Evolutionary conservation across 1,140 invertebrate genomes (phyloP).

Genomic region (Holotrichia oblita): DNA sequence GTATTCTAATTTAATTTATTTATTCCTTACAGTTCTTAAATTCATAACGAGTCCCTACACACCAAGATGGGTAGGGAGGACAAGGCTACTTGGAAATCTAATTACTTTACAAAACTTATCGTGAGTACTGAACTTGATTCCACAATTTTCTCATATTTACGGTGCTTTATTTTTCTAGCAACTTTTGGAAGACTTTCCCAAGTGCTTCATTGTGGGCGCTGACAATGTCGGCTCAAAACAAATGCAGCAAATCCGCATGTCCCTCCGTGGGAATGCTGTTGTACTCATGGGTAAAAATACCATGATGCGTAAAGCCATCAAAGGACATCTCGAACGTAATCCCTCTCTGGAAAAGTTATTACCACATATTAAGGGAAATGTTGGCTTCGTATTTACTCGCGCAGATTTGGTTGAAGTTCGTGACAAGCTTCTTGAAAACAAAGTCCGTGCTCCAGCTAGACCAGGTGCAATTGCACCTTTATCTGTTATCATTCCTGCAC

Average conservation of each 20-base stretch:
- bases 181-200: conserved; percentile 97
- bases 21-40: conserved; percentile 56
- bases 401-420: no score
- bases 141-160: conserved; percentile 34
- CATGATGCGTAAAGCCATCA: conserved; percentile 99
- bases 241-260: conserved; percentile 99
- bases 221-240: conserved; percentile 99
- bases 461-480: no score
- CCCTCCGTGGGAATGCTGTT: conserved; percentile 87
- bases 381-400: conserved; percentile 78
- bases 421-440: no score
- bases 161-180: conserved; percentile 72
- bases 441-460: no score
- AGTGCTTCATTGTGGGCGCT: no score
- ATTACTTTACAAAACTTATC: conserved; percentile 96
- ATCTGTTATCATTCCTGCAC: no score
- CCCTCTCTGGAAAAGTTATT: no score
- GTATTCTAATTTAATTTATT: no score
- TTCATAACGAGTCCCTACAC: conserved; percentile 59
- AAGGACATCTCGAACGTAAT: no score
- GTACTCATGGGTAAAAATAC: no score
- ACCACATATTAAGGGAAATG: no score
- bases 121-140: conserved; percentile 71
- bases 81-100: conserved; percentile 97
- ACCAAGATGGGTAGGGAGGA: conserved; percentile 78